A percentile compares a stretch with the other conserved stretches of the same genome.
Conservation (phyloP, 2,797 vertebrate species). For the Phaenicophaeus curvirostris region DNA sequence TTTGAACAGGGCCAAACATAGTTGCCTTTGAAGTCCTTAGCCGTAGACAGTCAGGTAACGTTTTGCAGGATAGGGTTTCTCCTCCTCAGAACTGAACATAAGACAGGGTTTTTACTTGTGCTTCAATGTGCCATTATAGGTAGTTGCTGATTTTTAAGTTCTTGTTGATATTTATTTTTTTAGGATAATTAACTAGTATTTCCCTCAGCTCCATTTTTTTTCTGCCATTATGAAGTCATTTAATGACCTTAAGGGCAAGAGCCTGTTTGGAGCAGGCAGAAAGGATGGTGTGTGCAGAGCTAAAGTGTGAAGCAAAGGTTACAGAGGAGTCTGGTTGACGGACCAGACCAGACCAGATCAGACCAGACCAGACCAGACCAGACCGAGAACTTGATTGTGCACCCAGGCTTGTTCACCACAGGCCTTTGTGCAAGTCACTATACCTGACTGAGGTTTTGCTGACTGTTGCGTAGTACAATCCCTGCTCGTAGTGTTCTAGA, state of each 20-base stretch:
- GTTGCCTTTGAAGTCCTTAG: neutral
- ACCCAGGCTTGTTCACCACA: neutral
- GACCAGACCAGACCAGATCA: too few species aligned
- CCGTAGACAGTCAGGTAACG: rapidly evolving
- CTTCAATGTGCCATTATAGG: neutral
- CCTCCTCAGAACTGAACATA: neutral
- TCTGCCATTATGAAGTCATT: neutral
- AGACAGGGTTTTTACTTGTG: neutral
- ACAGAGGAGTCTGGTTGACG: neutral
- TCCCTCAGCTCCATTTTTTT: neutral
- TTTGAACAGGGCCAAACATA: neutral
- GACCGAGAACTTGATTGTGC: neutral
- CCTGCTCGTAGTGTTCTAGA: neutral
- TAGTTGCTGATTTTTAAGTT: neutral
- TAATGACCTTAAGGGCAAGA: neutral
- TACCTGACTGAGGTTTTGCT: neutral
- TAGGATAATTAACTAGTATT: neutral
- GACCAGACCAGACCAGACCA: neutral
- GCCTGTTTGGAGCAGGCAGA: neutral
- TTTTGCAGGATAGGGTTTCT: neutral
- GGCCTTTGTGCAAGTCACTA: neutral
- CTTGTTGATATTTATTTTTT: neutral
- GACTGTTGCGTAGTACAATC: neutral
- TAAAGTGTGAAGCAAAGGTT: neutral
- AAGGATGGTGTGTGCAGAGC: neutral